Base-by-base conservation (phyloP, 2,888 invertebrate genomes). In the Megalurothrips usitatus region DNA sequence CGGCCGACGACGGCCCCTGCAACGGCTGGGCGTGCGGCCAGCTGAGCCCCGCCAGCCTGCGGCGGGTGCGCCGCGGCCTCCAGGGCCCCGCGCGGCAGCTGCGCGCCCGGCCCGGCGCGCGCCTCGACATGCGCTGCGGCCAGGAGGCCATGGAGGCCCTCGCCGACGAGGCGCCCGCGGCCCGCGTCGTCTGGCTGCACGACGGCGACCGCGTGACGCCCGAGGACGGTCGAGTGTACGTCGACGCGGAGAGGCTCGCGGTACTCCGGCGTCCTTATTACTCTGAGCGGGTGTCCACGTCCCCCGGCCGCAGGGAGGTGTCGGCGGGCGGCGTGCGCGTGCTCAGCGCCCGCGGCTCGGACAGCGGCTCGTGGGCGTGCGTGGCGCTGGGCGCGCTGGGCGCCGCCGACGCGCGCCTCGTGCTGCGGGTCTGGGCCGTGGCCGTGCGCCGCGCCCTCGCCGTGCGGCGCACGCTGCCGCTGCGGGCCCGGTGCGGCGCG, bases 1-100 rank as follows among this genome's bases (percentile, higher is more conserved):
- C 80, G 23, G 47, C 63, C 8, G n/a, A 79, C 23, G 79, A 81
- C 26, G 83, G 83, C 14, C 58, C 78, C 4, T 84, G 84, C 82
- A 84, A 83, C 80, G 81, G 80, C 17, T 83, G 82, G 52, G 79
- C 81, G 23, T 84, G 84, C 80, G 84, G 84, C 26, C 80, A 82
- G 28, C 80, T 83, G 17, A 83, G 83, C 26, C 80, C 82, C 68
- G 68, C 23, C 68, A 26, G 68, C 23, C 23, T 75, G 68, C 26
- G 12, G 68, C 26, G 26, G 23, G 26, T 26, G 26, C 68, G 26
- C 26, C 23, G 23, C 26, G 68, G 10, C 26, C 68, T 75, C 11
- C 68, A 9, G 68, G 8, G 58, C 58, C 58, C 68, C 10, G 68
- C 68, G 11, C 68, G 68, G 26, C 68, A 75, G 68, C 68, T 75